phyloP scores from a whole-genome alignment of 2,797 vertebrate genomes.

The Anguilla obscura region DNA sequence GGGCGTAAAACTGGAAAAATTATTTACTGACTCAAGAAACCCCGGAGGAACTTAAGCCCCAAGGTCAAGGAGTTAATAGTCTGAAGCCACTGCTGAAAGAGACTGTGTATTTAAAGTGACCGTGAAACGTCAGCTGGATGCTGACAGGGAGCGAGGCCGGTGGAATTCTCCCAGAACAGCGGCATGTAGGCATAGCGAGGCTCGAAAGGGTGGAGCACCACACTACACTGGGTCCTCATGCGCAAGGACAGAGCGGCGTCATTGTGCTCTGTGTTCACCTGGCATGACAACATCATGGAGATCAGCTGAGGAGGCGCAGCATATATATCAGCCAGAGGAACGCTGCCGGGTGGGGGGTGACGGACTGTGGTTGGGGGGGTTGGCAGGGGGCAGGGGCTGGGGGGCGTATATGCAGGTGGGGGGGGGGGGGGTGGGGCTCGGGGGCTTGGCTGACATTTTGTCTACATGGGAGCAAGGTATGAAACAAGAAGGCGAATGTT shows the following conservation, averaged over 20 bases:
- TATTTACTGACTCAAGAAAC: background rate
- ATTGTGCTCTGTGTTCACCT: constrained; percentile 28
- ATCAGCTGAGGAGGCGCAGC: constrained; percentile 43
- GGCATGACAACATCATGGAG: constrained; percentile 49
- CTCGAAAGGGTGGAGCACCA: background rate
- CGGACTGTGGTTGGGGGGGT: background rate
- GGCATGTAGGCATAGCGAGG: background rate
- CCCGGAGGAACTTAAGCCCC: background rate
- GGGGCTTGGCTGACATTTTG: background rate
- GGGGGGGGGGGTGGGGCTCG: background rate
- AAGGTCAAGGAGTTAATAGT: constrained; percentile 6
- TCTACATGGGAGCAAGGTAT: constrained; percentile 18
- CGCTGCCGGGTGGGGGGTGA: background rate
- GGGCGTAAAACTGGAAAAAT: background rate
- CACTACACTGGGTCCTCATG: background rate
- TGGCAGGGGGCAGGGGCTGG: background rate
- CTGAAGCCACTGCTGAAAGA: background rate
- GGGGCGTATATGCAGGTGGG: background rate
- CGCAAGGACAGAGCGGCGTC: constrained; percentile 15
- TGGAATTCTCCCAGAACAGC: background rate
- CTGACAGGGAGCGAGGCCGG: background rate
- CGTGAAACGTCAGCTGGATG: background rate
- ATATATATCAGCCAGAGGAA: constrained; percentile 51
- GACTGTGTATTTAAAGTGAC: background rate
- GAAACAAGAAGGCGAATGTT: constrained; percentile 28